Evolutionary conservation across 2,888 invertebrate genomes (phyloP).

Genomic region (Ryuthela nishihirai): DNA sequence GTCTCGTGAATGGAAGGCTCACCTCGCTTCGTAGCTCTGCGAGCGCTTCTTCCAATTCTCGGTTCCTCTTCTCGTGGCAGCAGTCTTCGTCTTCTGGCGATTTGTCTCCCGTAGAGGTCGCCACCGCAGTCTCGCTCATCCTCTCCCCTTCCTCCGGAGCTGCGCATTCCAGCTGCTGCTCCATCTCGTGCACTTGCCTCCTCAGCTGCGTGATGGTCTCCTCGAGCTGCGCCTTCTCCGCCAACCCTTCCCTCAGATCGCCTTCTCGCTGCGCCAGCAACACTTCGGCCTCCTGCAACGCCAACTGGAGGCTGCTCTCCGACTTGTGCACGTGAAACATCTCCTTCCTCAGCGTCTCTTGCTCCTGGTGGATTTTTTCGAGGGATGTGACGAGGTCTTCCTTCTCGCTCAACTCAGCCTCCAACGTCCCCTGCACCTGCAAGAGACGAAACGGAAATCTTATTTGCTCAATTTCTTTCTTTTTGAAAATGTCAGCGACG

Average conservation of each 20-base stretch:
- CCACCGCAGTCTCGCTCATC: too few species aligned
- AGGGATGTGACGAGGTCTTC: slow-evolving; percentile 34
- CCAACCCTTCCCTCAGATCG: slow-evolving; percentile 25
- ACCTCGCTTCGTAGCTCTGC: too few species aligned
- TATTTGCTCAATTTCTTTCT: too few species aligned
- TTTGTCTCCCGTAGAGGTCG: too few species aligned
- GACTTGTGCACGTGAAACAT: slow-evolving; percentile 42
- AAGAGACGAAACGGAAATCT: too few species aligned
- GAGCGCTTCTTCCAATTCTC: too few species aligned
- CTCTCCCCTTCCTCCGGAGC: too few species aligned
- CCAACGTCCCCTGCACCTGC: slow-evolving; percentile 18
- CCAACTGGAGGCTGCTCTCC: slow-evolving; percentile 33
- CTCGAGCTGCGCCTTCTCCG: slow-evolving; percentile 34
- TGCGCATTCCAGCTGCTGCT: slow-evolving; percentile 23
- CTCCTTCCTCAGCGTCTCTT: slow-evolving; percentile 45
- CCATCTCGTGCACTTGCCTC: slow-evolving; percentile 26
- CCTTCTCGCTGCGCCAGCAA: slow-evolving; percentile 56
- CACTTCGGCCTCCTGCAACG: slow-evolving; percentile 53
- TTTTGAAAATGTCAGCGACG: too few species aligned
- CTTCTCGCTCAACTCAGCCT: slow-evolving; percentile 34
- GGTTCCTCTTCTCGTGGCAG: too few species aligned
- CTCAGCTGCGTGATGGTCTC: slow-evolving; percentile 37
- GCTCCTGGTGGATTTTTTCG: slow-evolving; percentile 50
- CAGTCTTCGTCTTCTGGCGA: too few species aligned
- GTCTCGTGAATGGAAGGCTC: too few species aligned